These are phyloP conservation scores for Corythoichthys intestinalis DNA, from an alignment of 2,113 vertebrate genomes.

Conservation along the genomic window DNA sequence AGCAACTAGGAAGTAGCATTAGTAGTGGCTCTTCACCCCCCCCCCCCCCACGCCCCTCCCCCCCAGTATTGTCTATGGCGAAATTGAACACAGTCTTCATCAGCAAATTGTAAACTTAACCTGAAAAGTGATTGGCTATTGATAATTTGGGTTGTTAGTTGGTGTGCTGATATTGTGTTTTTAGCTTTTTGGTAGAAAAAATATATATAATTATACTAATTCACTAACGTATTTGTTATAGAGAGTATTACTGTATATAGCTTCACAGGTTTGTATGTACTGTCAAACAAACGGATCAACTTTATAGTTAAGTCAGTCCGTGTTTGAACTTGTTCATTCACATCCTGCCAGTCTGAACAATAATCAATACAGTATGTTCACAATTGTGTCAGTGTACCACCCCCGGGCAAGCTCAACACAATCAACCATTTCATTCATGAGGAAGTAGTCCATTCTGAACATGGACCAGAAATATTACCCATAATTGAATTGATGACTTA, in stretches of 20 bases:
- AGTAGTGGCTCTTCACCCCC: not conserved
- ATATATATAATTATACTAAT: no score
- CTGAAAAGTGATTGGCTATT: constrained; percentile 23
- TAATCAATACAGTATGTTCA: constrained; percentile 41
- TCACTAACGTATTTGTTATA: no score
- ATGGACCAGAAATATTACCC: not conserved
- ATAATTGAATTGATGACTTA: not conserved
- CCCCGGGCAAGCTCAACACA: constrained; percentile 37
- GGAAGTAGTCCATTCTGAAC: constrained; percentile 9
- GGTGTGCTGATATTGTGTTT: not conserved
- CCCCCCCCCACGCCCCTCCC: not conserved
- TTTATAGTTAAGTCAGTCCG: not conserved
- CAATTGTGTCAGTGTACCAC: constrained; percentile 21
- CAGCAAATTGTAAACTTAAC: not conserved
- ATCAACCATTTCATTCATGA: constrained; percentile 35
- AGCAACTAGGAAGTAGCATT: not conserved
- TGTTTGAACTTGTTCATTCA: not conserved
- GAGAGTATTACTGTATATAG: no score
- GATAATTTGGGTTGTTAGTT: constrained; percentile 37
- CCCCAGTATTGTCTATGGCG: not conserved
- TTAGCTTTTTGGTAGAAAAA: not conserved
- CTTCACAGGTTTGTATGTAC: not conserved
- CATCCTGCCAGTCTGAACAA: constrained; percentile 10
- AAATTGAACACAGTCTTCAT: not conserved
- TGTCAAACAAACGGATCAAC: not conserved